These are phyloP conservation scores for Petrolisthes manimaculis DNA, from an alignment of 2,888 invertebrate species.

Conservation along the genomic window DNA sequence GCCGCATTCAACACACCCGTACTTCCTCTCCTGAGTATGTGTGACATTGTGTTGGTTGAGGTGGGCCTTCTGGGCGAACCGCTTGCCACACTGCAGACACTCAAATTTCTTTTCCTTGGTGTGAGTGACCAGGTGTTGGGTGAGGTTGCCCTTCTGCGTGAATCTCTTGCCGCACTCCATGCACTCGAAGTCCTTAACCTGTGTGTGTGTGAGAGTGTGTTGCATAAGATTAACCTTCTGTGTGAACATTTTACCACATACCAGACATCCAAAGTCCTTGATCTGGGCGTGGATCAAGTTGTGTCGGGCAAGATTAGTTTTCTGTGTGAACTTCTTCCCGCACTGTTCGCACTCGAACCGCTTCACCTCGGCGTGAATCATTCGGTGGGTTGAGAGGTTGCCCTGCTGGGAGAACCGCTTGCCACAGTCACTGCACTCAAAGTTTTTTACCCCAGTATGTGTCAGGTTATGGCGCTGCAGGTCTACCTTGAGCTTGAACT, in stretches of 20 bases:
- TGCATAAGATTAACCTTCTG: slow-evolving; percentile 6
- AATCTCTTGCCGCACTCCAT: not conserved
- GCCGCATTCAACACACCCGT: not conserved
- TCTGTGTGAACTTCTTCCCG: not conserved
- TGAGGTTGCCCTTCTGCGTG: slow-evolving; percentile 7
- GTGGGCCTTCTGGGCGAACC: not conserved
- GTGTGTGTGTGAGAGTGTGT: slow-evolving; percentile 1
- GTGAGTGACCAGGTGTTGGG: not conserved
- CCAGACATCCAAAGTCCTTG: not conserved
- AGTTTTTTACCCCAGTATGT: too few species aligned
- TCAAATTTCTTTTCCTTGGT: slow-evolving; percentile 5
- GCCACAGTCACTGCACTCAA: too few species aligned
- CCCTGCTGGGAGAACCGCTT: too few species aligned
- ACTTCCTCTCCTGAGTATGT: not conserved
- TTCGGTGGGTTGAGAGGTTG: not conserved
- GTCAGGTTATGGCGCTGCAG: too few species aligned
- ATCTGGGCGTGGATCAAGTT: not conserved
- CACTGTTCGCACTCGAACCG: not conserved
- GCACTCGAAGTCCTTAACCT: not conserved
- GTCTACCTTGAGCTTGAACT: too few species aligned
- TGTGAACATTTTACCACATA: not conserved
- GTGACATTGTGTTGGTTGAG: not conserved
- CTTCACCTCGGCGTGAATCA: not conserved
- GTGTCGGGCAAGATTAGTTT: not conserved
- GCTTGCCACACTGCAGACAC: not conserved